phyloP scores from a whole-genome alignment of 2,888 invertebrate species.

The Pardosa pseudoannulata region DNA sequence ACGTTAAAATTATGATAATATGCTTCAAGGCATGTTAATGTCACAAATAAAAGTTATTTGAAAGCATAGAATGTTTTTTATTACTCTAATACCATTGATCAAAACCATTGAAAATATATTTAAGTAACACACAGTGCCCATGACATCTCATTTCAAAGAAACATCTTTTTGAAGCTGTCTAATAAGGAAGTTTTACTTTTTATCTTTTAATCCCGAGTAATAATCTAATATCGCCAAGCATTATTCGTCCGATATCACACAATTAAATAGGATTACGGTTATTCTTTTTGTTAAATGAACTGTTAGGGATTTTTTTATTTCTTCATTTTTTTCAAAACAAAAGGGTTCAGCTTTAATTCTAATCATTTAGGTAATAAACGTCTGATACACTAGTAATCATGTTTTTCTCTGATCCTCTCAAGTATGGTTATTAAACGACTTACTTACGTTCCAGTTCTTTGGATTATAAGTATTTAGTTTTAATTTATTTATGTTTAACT shows the following conservation, averaged over 20 bases:
- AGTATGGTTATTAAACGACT: background rate
- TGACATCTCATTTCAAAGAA: too few relatives aligned
- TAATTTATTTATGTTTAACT: background rate
- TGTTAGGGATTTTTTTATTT: background rate
- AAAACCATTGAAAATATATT: too few relatives aligned
- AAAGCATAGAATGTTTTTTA: too few relatives aligned
- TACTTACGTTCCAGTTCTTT: background rate
- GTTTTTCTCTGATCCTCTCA: background rate
- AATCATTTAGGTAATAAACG: background rate
- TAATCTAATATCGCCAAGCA: background rate
- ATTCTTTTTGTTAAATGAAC: background rate
- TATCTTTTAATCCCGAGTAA: background rate
- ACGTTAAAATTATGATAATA: too few relatives aligned
- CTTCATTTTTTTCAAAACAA: background rate
- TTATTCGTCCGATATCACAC: background rate
- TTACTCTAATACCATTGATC: too few relatives aligned
- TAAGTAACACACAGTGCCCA: too few relatives aligned
- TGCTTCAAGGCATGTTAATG: too few relatives aligned
- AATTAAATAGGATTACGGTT: background rate
- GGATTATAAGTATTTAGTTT: background rate
- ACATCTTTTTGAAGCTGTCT: too few relatives aligned
- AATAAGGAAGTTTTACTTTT: too few relatives aligned
- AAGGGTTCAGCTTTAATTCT: background rate
- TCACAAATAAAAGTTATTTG: too few relatives aligned
- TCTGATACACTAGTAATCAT: background rate